Conservation (phyloP, 2,113 vertebrate genomes). For the Pseudorhombus dupliciocellatus region DNA sequence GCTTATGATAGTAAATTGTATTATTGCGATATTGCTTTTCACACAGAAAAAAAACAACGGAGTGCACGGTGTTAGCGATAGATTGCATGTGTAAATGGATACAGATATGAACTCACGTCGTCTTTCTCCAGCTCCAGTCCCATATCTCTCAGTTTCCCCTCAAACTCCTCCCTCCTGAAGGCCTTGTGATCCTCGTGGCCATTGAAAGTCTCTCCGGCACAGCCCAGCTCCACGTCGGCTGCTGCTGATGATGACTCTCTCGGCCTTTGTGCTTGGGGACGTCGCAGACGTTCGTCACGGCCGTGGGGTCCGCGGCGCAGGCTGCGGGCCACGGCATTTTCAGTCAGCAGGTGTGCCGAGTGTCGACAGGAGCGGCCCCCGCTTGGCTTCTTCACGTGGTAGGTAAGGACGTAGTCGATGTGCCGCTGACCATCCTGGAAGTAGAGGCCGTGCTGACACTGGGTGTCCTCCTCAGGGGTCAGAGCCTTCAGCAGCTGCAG, state of each 20-base stretch:
- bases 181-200: conserved; percentile 90
- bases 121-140: conserved; percentile 94
- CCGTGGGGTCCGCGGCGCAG: conserved; percentile 62
- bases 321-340: conserved; percentile 72
- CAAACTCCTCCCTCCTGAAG: conserved; percentile 89
- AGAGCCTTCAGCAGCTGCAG: conserved; percentile 88
- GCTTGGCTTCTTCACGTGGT: conserved; percentile 87
- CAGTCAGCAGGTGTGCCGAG: conserved; percentile 73
- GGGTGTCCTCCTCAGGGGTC: conserved; percentile 85
- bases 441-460: conserved; percentile 89
- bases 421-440: conserved; percentile 92
- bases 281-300: background rate
- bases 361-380: conserved; percentile 70
- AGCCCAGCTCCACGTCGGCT: conserved; percentile 44
- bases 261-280: background rate
- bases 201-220: conserved; percentile 70
- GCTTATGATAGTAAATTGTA: no score
- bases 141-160: conserved; percentile 89
- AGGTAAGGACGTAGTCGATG: conserved; percentile 94
- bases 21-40: no score
- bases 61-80: background rate
- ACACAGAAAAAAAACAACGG: no score
- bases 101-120: conserved; percentile 81
- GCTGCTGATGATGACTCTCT: conserved; percentile 30
- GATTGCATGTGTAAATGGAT: background rate